phyloP scores from a whole-genome alignment of 2,888 invertebrate species.

The Drosophila diplacantha region DNA sequence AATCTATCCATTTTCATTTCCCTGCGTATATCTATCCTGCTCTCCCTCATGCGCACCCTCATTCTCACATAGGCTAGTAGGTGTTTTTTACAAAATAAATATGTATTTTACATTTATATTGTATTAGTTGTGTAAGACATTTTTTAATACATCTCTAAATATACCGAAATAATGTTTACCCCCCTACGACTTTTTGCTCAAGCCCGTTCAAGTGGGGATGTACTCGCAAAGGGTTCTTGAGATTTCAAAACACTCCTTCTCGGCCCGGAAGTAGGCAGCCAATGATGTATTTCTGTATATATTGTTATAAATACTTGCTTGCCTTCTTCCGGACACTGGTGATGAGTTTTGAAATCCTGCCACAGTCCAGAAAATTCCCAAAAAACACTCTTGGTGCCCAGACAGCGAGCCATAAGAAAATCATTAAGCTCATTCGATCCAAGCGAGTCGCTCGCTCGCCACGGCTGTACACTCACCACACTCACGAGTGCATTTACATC shows the following conservation, averaged over 20 bases:
- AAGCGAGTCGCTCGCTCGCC: slow-evolving; percentile 15
- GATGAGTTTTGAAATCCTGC: slow-evolving; percentile 2
- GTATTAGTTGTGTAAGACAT: slow-evolving; percentile 45
- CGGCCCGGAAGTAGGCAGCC: not conserved
- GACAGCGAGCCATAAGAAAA: slow-evolving; percentile 18
- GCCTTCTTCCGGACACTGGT: slow-evolving; percentile 1
- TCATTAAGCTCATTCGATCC: slow-evolving; percentile 14
- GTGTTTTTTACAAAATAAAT: slow-evolving; percentile 44
- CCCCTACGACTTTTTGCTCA: slow-evolving; percentile 20
- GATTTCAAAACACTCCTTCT: not conserved
- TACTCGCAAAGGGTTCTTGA: not conserved
- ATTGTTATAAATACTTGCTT: slow-evolving; percentile 4
- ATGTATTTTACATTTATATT: slow-evolving; percentile 41
- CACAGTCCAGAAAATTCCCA: not conserved
- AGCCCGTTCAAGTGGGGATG: not conserved
- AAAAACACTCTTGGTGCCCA: slow-evolving; percentile 28
- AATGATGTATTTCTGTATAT: slow-evolving; percentile 8
- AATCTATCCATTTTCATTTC: slow-evolving; percentile 5
- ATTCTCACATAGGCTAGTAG: slow-evolving; percentile 37
- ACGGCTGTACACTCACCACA: slow-evolving; percentile 36
- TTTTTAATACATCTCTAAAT: slow-evolving; percentile 35
- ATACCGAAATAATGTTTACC: slow-evolving; percentile 32
- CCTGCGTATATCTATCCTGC: slow-evolving; percentile 8
- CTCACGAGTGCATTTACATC: slow-evolving; percentile 40
- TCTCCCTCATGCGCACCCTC: slow-evolving; percentile 27